These are phyloP conservation scores for Sthenelais limicola DNA, from an alignment of 2,888 invertebrate species.

Conservation along the genomic window DNA sequence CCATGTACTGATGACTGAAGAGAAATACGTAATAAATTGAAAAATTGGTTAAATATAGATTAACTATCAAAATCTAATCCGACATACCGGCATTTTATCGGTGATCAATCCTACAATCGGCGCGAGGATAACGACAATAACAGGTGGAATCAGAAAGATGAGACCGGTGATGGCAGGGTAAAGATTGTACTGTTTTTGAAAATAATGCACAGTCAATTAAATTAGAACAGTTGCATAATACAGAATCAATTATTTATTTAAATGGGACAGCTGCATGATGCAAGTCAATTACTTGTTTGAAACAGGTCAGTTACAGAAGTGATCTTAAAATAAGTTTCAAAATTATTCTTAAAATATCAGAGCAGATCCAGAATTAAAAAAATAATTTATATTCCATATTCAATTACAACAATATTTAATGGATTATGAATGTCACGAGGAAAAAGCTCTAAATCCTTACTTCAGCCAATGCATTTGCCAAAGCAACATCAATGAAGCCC, in stretches of 20 bases:
- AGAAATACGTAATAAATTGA: no score
- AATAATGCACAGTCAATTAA: no score
- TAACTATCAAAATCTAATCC: no score
- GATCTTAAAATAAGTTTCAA: not conserved
- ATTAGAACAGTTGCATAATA: no score
- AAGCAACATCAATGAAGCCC: slow-evolving; percentile 42
- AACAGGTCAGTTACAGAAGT: not conserved
- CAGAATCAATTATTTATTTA: not conserved
- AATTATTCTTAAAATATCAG: not conserved
- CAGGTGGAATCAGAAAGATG: slow-evolving; percentile 43
- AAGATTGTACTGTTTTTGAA: slow-evolving; percentile 42
- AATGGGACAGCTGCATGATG: not conserved
- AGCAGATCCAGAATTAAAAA: not conserved
- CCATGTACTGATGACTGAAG: no score
- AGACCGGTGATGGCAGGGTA: slow-evolving; percentile 35
- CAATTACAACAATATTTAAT: not conserved
- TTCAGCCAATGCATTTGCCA: slow-evolving; percentile 31
- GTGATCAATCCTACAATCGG: slow-evolving; percentile 39
- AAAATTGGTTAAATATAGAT: no score
- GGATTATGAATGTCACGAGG: not conserved
- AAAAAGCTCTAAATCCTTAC: slow-evolving; percentile 2
- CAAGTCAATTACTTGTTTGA: no score
- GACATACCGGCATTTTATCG: slow-evolving; percentile 35
- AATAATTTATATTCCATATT: not conserved
- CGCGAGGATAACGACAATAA: slow-evolving; percentile 37